Base-by-base conservation (phyloP, 2,888 invertebrate species). In the Cryptus viduatorius region DNA sequence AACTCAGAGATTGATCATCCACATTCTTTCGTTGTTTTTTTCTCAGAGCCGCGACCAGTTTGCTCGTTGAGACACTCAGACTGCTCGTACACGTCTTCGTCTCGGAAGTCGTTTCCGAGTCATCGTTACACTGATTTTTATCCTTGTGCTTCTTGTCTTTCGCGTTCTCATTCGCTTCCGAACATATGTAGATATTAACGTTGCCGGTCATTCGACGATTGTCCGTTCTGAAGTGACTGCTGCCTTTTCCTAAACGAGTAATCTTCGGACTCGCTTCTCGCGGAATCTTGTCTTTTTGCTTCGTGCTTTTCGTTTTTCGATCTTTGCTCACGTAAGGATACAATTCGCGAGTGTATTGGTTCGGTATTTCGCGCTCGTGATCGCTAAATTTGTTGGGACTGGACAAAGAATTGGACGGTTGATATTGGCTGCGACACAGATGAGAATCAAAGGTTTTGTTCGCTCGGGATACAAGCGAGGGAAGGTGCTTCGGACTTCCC, bases 131-230 rank as follows among this genome's bases (percentile, higher is more conserved):
- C 29, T 72, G 77, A 56, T 68, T 64, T 10, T 72, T 72, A 5
- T 75, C 76, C 4, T 69, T 65, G 24, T 88, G 82, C 24, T 85
- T 79, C 64, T 87, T 72, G 14, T 61, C 72, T 24, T 69, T 79
- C n/a, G 69, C 12, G 24, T 86, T 90, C 0, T 89, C 89, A 5
- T 81, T 88, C 0, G 89, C 86, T 61, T 92, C 90, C 3, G 91
- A 92, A 24, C 91, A 92, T n/a, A 92, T 92, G 79, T 92, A 92
- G 31, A 92, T 92, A 61, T 92, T 92, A 2, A 92, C 90, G 50
- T 90, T 91, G 16, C 92, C 91, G 0, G 90, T 92, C 91, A 92
- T 91, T 8, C 83, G 85, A 44, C 91, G 91, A 83, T 92, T 90
- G 67, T 92, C 90, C 16, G 84, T 85, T 48, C 42, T 76, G 44